phyloP scores from a whole-genome alignment of 2,888 invertebrate species.

The Brenthis ino region DNA sequence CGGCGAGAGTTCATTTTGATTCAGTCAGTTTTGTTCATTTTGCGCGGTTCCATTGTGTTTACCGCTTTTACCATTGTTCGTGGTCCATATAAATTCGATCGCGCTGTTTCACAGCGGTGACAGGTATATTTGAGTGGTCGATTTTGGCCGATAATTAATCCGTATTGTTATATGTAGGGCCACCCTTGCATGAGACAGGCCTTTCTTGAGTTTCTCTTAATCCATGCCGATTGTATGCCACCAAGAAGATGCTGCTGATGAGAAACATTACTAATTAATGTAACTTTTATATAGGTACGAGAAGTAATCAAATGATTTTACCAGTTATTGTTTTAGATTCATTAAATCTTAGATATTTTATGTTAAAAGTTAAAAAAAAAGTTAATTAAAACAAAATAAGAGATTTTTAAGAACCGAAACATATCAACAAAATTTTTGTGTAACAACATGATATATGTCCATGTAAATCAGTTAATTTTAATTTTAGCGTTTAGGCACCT shows the following conservation, averaged over 20 bases:
- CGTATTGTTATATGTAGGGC: conserved; percentile 76
- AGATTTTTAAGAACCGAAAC: too few relatives aligned
- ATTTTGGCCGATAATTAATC: conserved; percentile 81
- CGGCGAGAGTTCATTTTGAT: conserved; percentile 43
- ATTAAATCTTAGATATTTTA: too few relatives aligned
- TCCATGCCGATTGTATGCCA: conserved; percentile 19
- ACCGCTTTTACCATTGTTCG: conserved; percentile 80
- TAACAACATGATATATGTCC: too few relatives aligned
- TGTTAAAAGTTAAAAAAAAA: too few relatives aligned
- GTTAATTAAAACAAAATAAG: too few relatives aligned
- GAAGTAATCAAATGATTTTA: too few relatives aligned
- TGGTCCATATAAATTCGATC: conserved; percentile 76
- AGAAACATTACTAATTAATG: conserved; percentile 10
- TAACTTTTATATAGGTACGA: too few relatives aligned
- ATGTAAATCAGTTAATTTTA: too few relatives aligned
- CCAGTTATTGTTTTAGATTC: too few relatives aligned
- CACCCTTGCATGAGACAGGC: conserved; percentile 66
- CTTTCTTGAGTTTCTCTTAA: conserved; percentile 14
- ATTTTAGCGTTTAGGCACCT: too few relatives aligned
- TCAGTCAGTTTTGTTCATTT: conserved; percentile 67
- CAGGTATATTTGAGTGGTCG: conserved; percentile 82
- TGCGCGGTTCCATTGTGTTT: conserved; percentile 76
- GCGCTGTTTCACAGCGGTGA: conserved; percentile 73
- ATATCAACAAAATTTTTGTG: too few relatives aligned
- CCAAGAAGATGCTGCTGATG: conserved; percentile 2